Evolutionary conservation across 2,113 vertebrate species (phyloP).

Genomic region (Nematolebias whitei): DNA sequence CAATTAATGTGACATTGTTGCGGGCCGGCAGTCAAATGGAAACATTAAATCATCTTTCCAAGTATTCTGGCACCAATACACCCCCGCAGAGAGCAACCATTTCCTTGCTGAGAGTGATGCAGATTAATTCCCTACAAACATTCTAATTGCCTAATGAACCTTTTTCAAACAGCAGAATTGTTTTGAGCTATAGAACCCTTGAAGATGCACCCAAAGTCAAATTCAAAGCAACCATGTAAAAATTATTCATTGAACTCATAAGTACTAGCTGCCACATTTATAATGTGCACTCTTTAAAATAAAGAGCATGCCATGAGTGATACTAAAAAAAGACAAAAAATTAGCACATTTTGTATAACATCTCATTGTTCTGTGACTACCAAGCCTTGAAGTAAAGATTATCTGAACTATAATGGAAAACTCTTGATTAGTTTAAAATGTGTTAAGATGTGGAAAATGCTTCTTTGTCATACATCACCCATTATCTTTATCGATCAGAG

Average conservation of each 20-base stretch:
- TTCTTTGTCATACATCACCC: not conserved
- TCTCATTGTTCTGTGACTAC: conserved; percentile 12
- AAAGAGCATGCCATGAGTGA: conserved; percentile 19
- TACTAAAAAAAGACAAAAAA: not conserved
- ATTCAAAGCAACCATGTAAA: conserved; percentile 26
- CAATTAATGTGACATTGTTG: conserved; percentile 70
- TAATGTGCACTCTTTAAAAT: conserved; percentile 14
- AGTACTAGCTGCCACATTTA: conserved; percentile 22
- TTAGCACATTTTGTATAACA: not conserved
- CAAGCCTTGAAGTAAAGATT: conserved; percentile 9
- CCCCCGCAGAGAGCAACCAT: conserved; percentile 45
- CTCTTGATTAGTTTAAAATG: not conserved
- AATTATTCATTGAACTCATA: conserved; percentile 18
- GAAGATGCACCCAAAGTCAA: conserved; percentile 39
- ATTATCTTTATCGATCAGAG: not conserved
- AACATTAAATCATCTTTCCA: conserved; percentile 74
- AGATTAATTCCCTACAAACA: conserved; percentile 63
- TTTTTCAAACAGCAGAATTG: conserved; percentile 52
- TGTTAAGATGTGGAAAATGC: not conserved
- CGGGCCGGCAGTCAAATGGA: conserved; percentile 70
- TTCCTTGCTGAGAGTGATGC: conserved; percentile 55
- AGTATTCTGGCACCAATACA: conserved; percentile 64
- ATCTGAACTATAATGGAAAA: not conserved
- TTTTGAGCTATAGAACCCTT: conserved; percentile 37
- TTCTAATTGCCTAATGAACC: conserved; percentile 71